Base-by-base conservation (phyloP, 1,140 invertebrate genomes). In the Ceratina japonica region DNA sequence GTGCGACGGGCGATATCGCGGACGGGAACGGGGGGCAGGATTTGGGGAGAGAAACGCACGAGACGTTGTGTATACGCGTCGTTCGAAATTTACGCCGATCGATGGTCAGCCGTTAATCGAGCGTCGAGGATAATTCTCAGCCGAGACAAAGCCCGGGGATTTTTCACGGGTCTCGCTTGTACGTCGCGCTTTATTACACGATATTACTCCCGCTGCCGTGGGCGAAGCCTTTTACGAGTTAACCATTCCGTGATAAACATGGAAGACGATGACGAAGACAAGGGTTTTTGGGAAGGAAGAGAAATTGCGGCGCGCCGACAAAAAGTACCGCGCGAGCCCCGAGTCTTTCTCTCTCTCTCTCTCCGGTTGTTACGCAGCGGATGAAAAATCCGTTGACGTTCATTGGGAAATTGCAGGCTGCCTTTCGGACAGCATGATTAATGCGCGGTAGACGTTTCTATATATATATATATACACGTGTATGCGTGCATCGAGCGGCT, bases 301-400 rank as follows among this genome's bases (percentile, higher is more conserved):
- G 52, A 37, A 62, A 58, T 22, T 5, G 7, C 8, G 16, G 10
- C 20, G 16, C 44, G 68, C 0, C 24, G 70, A 80, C 52, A 75
- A 83, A 72, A 83, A 66, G 64, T 80, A 81, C 27, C 16, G 44
- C 20, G 54, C 18, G 70, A 7, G 22, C 49, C 13, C n/a, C 16
- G 22, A n/a, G n/a, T n/a, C n/a, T n/a, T n/a, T n/a, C n/a, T n/a
- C n/a, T n/a, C n/a, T 27, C 3, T 37, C 31, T 3, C 49, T 27
- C 2, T 0, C 8, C 3, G 8, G 22, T 16, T 31, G 15, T 54
- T 54, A 54, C 49, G 58, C 69, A 58, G 70, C 81, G 74, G 70
- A 87, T 87, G 85, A 87, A 87, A 87, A 87, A 87, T 87, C 79
- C 83, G 69, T 79, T 61, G 71, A 83, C 86, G 76, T 87, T 87